Base-by-base conservation (phyloP, 2,888 invertebrate genomes). In the Aphidius colemani region DNA sequence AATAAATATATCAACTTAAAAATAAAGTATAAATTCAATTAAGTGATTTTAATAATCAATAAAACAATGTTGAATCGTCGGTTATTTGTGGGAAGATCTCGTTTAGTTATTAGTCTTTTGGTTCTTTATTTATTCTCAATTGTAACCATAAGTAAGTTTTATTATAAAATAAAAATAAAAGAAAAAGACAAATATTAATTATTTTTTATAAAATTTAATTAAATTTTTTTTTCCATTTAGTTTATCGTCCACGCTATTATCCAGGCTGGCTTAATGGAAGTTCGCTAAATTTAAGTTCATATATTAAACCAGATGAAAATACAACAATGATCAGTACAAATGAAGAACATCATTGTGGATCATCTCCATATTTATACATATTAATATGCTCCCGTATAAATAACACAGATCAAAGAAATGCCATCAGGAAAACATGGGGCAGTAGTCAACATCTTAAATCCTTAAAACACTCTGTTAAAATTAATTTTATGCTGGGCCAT, bases 381-480 rank as follows among this genome's bases (percentile, higher is more conserved):
- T 86, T 93, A 18, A 90, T 94, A 0, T 91, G 90, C 75, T 92
- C 94, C 0, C 86, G 90, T 0, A 88, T 92, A 0, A 79, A 81
- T 0, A 90, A 94, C 80, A 86, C 89, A 70, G 87, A 88, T 43
- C 85, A 87, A 48, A 85, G 94, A 53, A 72, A 79, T 49, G 89
- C 90, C 0, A 90, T 92, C 56, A 82, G 93, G 66, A 86, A 89
- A 65, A 91, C 90, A 0, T 93, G 92, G 92, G 92, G 87, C 0
- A 85, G 83, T 62, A 82, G 84, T 55, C 78, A 75, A 10, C 83
- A 81, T 65, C 85, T 86, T 67, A 75, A 81, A 60, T 48, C 46
- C 8, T 40, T 39, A 40, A 55, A 41, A 7, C 49, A 78, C 7
- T 79, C 30, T 30, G 30, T 84, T 44, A 82, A 81, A 71, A 75